These are phyloP conservation scores for Oncorhynchus keta DNA, from an alignment of 2,113 vertebrate species.

Conservation along the genomic window DNA sequence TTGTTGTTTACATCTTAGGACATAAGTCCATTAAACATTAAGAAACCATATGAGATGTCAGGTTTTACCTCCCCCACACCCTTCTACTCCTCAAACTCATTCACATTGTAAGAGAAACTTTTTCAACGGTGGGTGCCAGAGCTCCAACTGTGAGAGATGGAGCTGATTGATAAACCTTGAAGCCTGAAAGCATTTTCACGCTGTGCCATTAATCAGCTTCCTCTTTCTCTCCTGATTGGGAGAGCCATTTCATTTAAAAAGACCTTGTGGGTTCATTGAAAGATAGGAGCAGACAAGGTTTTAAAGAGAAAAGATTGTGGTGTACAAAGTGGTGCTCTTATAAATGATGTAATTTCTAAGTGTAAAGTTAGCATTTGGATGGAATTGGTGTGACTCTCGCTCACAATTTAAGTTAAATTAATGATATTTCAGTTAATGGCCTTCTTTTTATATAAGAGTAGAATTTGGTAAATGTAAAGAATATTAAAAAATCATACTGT, in stretches of 20 bases:
- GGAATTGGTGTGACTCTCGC: too few species aligned
- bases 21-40: too few species aligned
- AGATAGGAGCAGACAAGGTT: conserved; percentile 5
- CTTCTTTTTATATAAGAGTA: too few species aligned
- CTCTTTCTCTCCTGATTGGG: conserved; percentile 16
- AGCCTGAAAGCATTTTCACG: conserved; percentile 18
- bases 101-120: conserved; percentile 5
- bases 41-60: background rate
- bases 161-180: conserved; percentile 25
- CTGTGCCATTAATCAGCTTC: conserved; percentile 29
- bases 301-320: background rate
- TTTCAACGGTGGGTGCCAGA: background rate
- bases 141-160: background rate
- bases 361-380: too few species aligned
- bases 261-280: conserved; percentile 9
- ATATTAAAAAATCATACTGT: too few species aligned
- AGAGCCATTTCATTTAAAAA: conserved; percentile 22
- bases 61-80: too few species aligned
- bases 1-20: too few species aligned
- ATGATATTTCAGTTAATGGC: background rate
- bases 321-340: background rate
- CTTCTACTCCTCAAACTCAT: background rate
- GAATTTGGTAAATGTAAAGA: too few species aligned
- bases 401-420: too few species aligned
- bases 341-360: background rate